A percentile compares a stretch with the other conserved stretches of the same genome.
Evolutionary conservation across 2,888 invertebrate species (phyloP).

Genomic region (Dynastes hyllus): DNA sequence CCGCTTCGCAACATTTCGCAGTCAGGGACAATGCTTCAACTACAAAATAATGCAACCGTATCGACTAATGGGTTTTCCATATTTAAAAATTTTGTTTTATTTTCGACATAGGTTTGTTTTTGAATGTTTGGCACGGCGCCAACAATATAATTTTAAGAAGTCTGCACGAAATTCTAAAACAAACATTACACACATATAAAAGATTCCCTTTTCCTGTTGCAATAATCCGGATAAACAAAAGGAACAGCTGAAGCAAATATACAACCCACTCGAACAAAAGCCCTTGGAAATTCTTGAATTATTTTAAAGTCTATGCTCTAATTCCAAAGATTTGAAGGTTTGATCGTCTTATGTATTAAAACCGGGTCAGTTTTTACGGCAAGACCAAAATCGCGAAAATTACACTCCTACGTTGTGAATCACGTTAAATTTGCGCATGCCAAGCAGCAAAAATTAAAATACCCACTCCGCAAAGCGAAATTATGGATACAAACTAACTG

Average conservation of each 20-base stretch:
- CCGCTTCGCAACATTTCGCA: not conserved
- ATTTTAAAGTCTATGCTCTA: not conserved
- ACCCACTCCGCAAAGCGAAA: slow-evolving; percentile 47
- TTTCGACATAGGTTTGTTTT: slow-evolving; percentile 55
- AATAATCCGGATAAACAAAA: slow-evolving; percentile 31
- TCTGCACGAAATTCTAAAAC: slow-evolving; percentile 54
- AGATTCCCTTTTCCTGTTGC: slow-evolving; percentile 9
- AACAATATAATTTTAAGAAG: slow-evolving; percentile 55
- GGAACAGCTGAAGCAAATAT: not conserved
- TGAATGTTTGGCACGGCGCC: slow-evolving; percentile 58
- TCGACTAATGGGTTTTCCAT: slow-evolving; percentile 46
- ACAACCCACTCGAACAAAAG: not conserved
- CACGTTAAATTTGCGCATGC: slow-evolving; percentile 51
- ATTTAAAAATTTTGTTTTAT: slow-evolving; percentile 46
- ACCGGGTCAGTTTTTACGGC: slow-evolving; percentile 35
- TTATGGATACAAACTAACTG: slow-evolving; percentile 41
- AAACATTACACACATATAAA: slow-evolving; percentile 39
- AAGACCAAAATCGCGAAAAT: slow-evolving; percentile 44
- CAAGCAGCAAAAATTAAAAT: slow-evolving; percentile 50
- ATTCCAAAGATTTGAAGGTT: not conserved
- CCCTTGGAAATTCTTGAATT: not conserved
- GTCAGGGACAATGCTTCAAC: slow-evolving; percentile 10
- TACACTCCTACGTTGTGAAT: slow-evolving; percentile 48
- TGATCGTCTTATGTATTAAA: slow-evolving; percentile 11
- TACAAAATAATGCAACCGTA: slow-evolving; percentile 30